Evolutionary conservation across 1,140 invertebrate genomes (phyloP).

Genomic region (Helicoverpa armigera): DNA sequence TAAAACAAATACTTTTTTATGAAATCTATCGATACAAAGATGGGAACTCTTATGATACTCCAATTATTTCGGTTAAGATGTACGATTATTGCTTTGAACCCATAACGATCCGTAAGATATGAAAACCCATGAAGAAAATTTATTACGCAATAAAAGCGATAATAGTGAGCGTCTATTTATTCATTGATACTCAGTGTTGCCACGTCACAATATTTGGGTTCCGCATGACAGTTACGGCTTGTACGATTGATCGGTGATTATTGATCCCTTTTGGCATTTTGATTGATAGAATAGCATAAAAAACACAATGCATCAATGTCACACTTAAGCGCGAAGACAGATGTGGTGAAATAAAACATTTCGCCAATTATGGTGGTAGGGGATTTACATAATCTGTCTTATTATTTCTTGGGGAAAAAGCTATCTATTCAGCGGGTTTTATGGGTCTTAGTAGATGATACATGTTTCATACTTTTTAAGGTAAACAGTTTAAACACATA

Average conservation of each 20-base stretch:
- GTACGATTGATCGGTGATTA: background rate
- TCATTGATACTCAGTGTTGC: background rate
- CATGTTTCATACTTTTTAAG: no score
- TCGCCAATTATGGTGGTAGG: background rate
- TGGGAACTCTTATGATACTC: no score
- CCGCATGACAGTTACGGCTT: slow-evolving; percentile 12
- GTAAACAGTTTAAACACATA: no score
- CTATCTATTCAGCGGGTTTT: no score
- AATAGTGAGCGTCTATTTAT: background rate
- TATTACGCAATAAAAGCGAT: slow-evolving; percentile 2
- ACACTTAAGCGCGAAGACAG: background rate
- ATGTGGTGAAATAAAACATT: background rate
- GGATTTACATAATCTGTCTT: no score
- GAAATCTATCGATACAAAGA: no score
- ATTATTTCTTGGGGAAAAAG: no score
- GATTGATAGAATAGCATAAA: background rate
- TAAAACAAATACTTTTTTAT: no score
- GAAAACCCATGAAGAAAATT: background rate
- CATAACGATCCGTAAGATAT: background rate
- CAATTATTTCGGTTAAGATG: background rate
- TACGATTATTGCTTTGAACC: background rate
- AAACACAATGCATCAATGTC: slow-evolving; percentile 5
- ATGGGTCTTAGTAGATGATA: no score
- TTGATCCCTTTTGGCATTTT: background rate
- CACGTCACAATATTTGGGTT: background rate